These are phyloP conservation scores for Bombus pyrosoma DNA, from an alignment of 1,140 invertebrate genomes.

Conservation along the genomic window DNA sequence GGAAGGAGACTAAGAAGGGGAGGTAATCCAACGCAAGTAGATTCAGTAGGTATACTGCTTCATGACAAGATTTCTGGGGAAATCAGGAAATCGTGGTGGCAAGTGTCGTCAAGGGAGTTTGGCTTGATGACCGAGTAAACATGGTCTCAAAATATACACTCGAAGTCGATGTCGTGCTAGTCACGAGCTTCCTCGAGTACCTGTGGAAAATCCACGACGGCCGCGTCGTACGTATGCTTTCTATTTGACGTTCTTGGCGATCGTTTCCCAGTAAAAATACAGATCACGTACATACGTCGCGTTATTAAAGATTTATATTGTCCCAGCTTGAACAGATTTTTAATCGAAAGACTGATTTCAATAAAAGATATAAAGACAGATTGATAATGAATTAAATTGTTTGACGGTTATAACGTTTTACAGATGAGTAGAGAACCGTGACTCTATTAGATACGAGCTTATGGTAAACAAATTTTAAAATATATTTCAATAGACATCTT, in stretches of 20 bases:
- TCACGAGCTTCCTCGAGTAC: neutral
- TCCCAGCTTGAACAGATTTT: neutral
- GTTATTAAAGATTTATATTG: neutral
- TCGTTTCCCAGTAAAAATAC: neutral
- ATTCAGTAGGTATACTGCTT: slow-evolving; percentile 3
- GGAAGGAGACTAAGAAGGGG: too few relatives aligned
- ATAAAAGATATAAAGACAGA: too few relatives aligned
- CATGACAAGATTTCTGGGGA: slow-evolving; percentile 36
- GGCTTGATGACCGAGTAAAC: slow-evolving; percentile 40
- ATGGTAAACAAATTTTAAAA: too few relatives aligned
- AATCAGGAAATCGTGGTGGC: slow-evolving; percentile 40
- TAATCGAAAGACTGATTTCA: too few relatives aligned
- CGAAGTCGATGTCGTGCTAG: slow-evolving; percentile 24
- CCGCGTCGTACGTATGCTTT: neutral
- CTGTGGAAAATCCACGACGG: slow-evolving; percentile 10
- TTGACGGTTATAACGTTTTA: too few relatives aligned
- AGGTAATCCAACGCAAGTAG: neutral
- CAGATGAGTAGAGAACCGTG: too few relatives aligned
- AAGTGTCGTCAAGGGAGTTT: slow-evolving; percentile 43
- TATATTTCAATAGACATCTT: too few relatives aligned
- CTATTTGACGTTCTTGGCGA: neutral
- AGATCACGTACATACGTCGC: neutral
- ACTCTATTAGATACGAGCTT: too few relatives aligned
- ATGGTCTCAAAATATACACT: slow-evolving; percentile 35
- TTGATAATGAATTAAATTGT: too few relatives aligned